Evolutionary conservation across 2,888 invertebrate species (phyloP).

Genomic region (Calameuta pallipes): DNA sequence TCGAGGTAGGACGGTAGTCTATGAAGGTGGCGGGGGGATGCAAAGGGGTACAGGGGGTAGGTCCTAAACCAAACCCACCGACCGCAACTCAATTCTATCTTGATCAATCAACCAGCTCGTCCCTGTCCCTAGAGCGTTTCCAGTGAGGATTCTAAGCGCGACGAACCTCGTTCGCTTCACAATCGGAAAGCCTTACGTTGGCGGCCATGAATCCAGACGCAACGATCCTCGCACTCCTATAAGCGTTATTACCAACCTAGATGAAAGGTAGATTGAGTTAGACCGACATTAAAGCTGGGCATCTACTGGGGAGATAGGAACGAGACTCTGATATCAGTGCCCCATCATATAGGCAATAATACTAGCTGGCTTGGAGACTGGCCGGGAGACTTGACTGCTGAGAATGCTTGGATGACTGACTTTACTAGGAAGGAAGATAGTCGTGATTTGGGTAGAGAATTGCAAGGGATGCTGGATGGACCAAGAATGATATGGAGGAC

Average conservation of each 20-base stretch:
- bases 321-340: slow-evolving; percentile 27
- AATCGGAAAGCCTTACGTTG: slow-evolving; percentile 1
- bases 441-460: neutral
- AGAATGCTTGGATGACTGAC: neutral
- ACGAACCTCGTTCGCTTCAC: neutral
- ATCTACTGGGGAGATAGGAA: slow-evolving; percentile 17
- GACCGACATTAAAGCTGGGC: slow-evolving; percentile 32
- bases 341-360: neutral
- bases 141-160: neutral
- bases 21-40: neutral
- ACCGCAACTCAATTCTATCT: slow-evolving; percentile 39
- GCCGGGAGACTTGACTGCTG: neutral
- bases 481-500: slow-evolving; percentile 23
- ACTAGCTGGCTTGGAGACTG: neutral
- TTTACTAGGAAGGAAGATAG: neutral
- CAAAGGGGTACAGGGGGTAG: neutral
- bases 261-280: slow-evolving; percentile 51
- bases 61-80: slow-evolving; percentile 10
- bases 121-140: neutral
- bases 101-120: slow-evolving; percentile 32
- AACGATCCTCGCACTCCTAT: slow-evolving; percentile 24
- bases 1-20: neutral
- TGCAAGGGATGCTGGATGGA: slow-evolving; percentile 8
- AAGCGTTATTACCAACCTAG: slow-evolving; percentile 44
- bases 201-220: neutral